These are phyloP conservation scores for Venustoraphidia nigricollis DNA, from an alignment of 2,888 invertebrate genomes.

Conservation along the genomic window DNA sequence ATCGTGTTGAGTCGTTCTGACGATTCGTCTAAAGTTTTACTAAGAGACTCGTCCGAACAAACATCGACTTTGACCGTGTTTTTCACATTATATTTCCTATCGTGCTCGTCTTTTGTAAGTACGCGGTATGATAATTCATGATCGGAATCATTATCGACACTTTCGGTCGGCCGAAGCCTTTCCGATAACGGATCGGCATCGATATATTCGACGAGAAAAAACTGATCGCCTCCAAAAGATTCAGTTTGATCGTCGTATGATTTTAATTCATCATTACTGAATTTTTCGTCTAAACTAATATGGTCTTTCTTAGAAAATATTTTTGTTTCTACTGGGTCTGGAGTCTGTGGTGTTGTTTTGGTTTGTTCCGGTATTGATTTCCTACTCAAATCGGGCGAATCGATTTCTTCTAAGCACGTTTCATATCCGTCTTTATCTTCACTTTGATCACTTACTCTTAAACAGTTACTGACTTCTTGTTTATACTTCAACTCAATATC, in stretches of 20 bases:
- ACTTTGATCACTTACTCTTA: slow-evolving; percentile 8
- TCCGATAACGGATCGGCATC: slow-evolving; percentile 10
- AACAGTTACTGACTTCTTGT: slow-evolving; percentile 2
- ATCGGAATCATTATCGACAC: slow-evolving; percentile 11
- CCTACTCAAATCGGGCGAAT: slow-evolving; percentile 23
- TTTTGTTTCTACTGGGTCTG: slow-evolving; percentile 6
- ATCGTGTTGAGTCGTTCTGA: neutral
- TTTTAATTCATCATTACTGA: slow-evolving; percentile 18
- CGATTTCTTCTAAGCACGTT: slow-evolving; percentile 44
- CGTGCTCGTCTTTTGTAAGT: neutral
- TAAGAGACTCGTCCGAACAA: no score
- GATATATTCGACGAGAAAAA: slow-evolving; percentile 25
- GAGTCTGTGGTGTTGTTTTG: slow-evolving; percentile 5
- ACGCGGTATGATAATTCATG: neutral
- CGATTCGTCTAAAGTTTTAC: no score
- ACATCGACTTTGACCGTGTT: no score
- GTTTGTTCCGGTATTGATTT: slow-evolving; percentile 4
- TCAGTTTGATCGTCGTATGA: slow-evolving; percentile 17
- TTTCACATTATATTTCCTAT: neutral
- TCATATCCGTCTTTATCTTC: slow-evolving; percentile 36
- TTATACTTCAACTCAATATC: slow-evolving; percentile 4
- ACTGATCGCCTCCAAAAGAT: slow-evolving; percentile 21
- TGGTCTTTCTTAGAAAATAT: slow-evolving; percentile 15
- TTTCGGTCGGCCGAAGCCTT: slow-evolving; percentile 21
- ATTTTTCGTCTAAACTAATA: slow-evolving; percentile 20